Base-by-base conservation (phyloP, 2,888 invertebrate species). In the Eupithecia centaureata region DNA sequence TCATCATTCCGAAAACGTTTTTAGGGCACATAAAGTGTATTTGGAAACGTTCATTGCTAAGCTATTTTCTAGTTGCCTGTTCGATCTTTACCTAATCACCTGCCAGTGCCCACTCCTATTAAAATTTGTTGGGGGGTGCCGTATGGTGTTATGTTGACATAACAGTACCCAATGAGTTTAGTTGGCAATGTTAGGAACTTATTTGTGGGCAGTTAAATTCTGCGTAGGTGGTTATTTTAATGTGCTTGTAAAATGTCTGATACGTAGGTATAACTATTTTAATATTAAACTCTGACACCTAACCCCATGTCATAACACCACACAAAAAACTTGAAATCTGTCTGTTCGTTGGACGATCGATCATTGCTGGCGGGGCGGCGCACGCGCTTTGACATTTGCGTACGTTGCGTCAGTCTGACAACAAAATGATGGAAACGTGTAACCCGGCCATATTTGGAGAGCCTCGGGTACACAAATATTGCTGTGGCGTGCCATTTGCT, bases 321-420 rank as follows among this genome's bases (percentile, higher is more conserved):
- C 63, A 71, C 61, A 67, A 68, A 79, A 77, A 75, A 71, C 66
- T 67, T 68, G 67, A 47, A 71, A 67, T 72, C 70, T 66, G 65
- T 72, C 67, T 18, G 63, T 67, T 68, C 12, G 42, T 65, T 60
- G 32, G 65, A 74, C 80, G 73, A 86, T 86, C 85, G 82, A 81
- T 86, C 86, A 86, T 81, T 42, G 22, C 12, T 42, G 18, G n/a
- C 38, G 38, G 74, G 78, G 77, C 78, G 76, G 76, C 72, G 63
- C 79, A 77, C 81, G 80, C 79, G 82, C 73, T 83, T 79, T 88
- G 88, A 87, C 88, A 87, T 86, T 86, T 82, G 80, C 79, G 76
- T 74, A 68, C 25, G 78, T 87, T 87, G 79, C 86, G 81, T 85
- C 83, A 88, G 66, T 65, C 77, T 79, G 82, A 82, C 82, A 78